Base-by-base conservation (phyloP, 2,113 vertebrate species). In the Cyanoliseus patagonus region DNA sequence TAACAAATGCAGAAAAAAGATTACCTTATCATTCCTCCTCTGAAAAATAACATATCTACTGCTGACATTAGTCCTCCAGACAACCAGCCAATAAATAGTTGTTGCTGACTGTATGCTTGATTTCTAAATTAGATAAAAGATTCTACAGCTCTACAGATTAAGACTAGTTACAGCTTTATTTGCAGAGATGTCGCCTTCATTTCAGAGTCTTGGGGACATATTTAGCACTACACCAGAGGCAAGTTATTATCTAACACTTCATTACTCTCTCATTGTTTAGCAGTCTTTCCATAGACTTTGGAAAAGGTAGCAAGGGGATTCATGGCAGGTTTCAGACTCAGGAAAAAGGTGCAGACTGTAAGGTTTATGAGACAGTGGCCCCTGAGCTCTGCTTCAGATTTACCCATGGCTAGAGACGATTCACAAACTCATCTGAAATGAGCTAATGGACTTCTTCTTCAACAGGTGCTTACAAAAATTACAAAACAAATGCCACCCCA, bases 11-110 rank as follows among this genome's bases (percentile, higher is more conserved):
- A 35, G 35, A 61, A 72, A 78, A 66, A 78, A 47, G 27, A 52
- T 59, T 8, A 5, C 62, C 69, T 83, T 31, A 75, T 91, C 68
- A 59, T 33, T 78, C 33, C 39, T 17, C 27, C 30, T 92, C 44
- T 69, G 23, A 66, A 69, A 86, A 86, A 24, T 79, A 86, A 64
- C n/a, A 57, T 37, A 42, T 31, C 77, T 69, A 47, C 25, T 39
- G 47, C 83, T 86, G 42, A 61, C 62, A 93, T 81, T 85, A 66
- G 35, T 59, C 67, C 69, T 91, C 41, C 44, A 81, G 86, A 80
- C 90, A 78, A 73, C 24, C 53, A 90, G n/a, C 15, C 84, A 94
- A 88, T 92, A 95, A 92, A 94, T 83, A 97, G 55, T 94, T 52
- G 88, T 83, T 93, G 63, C 51, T 52, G 31, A 90, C 46, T 64